phyloP scores from a whole-genome alignment of 2,888 invertebrate species.

The Scrobipalpa costella region DNA sequence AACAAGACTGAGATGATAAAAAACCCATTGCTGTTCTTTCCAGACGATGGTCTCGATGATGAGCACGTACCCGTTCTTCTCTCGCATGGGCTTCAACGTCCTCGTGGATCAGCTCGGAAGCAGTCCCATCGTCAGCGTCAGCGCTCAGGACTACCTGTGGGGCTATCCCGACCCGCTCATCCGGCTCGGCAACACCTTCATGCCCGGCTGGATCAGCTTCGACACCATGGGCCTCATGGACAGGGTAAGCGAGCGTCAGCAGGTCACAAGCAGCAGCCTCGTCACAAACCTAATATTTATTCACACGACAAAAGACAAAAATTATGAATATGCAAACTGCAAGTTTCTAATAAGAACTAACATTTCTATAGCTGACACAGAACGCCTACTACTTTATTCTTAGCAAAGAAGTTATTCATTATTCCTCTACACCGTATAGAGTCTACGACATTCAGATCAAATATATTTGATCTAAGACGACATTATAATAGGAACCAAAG shows the following conservation, averaged over 20 bases:
- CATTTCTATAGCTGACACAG: neutral
- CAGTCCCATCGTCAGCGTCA: slow-evolving; percentile 83
- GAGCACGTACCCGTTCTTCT: slow-evolving; percentile 74
- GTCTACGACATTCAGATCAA: too few species aligned
- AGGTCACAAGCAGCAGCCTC: neutral
- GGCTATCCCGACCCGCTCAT: slow-evolving; percentile 90
- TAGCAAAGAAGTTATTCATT: neutral
- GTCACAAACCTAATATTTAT: too few species aligned
- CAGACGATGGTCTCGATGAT: slow-evolving; percentile 82
- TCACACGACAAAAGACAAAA: too few species aligned
- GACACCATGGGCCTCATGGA: slow-evolving; percentile 88
- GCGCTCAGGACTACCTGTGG: slow-evolving; percentile 88
- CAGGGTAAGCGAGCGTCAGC: slow-evolving; percentile 80
- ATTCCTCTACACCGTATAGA: too few species aligned
- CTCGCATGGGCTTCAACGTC: slow-evolving; percentile 82
- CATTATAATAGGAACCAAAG: too few species aligned
- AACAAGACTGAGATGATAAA: too few species aligned
- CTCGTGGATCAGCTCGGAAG: slow-evolving; percentile 79
- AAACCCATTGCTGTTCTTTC: slow-evolving; percentile 23
- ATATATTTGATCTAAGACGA: too few species aligned
- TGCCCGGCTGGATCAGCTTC: slow-evolving; percentile 88
- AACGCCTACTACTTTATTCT: neutral
- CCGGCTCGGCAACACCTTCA: slow-evolving; percentile 83
- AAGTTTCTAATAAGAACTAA: neutral
- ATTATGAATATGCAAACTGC: too few species aligned